Evolutionary conservation across 2,113 vertebrate species (phyloP), one percentile per base, ranked within the genome.

Genomic region (Megaptera novaeangliae): DNA sequence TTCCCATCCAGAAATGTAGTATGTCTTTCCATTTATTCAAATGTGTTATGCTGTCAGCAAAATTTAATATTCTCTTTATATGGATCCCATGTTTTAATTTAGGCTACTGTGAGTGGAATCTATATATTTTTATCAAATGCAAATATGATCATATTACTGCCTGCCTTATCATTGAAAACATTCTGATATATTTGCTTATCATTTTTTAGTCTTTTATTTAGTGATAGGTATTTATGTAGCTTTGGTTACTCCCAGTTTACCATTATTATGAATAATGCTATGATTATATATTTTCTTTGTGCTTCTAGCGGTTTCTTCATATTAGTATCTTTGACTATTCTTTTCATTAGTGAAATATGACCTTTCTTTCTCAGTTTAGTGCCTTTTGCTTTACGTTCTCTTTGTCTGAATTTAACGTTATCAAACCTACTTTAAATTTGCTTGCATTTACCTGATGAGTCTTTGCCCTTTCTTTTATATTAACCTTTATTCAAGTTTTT

Each of bases 361-460:
- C 46, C 71, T 41, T 87, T 3, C 23, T 90, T 96, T 94, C 57
- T 39, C 34, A 77, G 15, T 69, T 82, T 78, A 77, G 75, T 83
- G 52, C 4, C 17, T 91, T 91, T 95, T 87, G 21, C n/a, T 84
- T 81, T 94, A 14, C 34, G 8, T 85, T 75, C 13, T 83, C 9
- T 84, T 87, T 61, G 23, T 96, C n/a, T 85, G 21, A 95, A 61
- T 93, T 95, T 95, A 59, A 82, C 82, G 64, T 64, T 87, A 17
- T 89, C 52, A 96, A 89, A 34, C 41, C 20, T 72, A 74, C 4
- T 92, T 96, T 86, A 94, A 59, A 63, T 86, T 69, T 81, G 2
- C 27, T 89, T 80, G 5, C 49, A 92, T 86, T 84, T 95, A 84
- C n/a, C 34, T 96, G 66, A 66, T 27, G 17, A 57, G 41, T 74